Conservation (phyloP, 2,888 invertebrate species). For the Leptarthrus brevirostris region DNA sequence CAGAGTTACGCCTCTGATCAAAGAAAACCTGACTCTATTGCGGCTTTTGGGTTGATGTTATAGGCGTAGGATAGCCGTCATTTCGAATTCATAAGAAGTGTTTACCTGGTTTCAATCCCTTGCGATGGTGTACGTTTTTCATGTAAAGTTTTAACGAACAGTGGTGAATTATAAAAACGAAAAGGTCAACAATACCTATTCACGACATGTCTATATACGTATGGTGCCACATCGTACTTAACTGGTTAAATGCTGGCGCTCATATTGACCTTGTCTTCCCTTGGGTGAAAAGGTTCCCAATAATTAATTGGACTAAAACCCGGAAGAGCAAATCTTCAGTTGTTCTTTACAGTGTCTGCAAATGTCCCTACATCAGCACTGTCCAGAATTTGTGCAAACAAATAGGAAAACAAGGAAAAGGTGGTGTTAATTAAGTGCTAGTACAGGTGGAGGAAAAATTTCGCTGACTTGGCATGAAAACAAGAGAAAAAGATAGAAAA, state of each 20-base stretch:
- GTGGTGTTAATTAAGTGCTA: constrained; percentile 2
- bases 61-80: background rate
- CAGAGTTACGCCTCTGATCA: background rate
- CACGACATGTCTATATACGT: no score
- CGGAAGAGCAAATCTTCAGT: no score
- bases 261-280: no score
- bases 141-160: background rate
- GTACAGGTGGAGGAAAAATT: background rate
- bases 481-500: background rate
- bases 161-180: background rate
- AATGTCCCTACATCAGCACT: no score
- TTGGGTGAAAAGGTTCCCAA: no score
- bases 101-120: background rate
- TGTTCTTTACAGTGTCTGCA: no score
- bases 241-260: no score
- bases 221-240: no score
- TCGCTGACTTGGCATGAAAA: background rate
- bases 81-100: background rate
- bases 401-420: background rate
- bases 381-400: no score
- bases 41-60: background rate
- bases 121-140: background rate
- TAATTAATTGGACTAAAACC: no score
- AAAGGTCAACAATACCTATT: background rate
- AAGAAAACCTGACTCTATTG: background rate